A percentile compares a stretch with the other conserved stretches of the same genome.
Evolutionary conservation across 2,113 vertebrate genomes (phyloP).

Genomic region (Prolemur simus): DNA sequence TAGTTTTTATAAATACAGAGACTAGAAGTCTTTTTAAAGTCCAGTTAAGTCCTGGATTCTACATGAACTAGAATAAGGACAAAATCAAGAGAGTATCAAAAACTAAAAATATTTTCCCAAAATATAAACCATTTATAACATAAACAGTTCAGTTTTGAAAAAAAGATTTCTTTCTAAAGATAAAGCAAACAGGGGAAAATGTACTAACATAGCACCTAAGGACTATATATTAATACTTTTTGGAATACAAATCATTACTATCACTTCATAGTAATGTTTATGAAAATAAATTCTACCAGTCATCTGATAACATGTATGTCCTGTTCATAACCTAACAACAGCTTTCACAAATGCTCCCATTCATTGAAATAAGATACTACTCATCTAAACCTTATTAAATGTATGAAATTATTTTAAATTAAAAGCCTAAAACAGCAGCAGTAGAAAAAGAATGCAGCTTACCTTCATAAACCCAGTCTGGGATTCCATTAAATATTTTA

Average conservation of each 20-base stretch:
- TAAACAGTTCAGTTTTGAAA: background rate
- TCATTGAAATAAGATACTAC: background rate
- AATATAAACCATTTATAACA: background rate
- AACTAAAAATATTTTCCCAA: background rate
- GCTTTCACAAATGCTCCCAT: conserved; percentile 38
- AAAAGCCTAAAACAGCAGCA: background rate
- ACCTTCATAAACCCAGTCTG: conserved; percentile 99
- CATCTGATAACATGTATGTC: background rate
- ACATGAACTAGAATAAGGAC: background rate
- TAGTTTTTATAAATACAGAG: background rate
- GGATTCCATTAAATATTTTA: conserved; percentile 94
- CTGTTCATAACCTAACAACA: background rate
- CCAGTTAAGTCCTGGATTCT: background rate
- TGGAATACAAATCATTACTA: conserved; percentile 20
- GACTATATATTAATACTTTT: background rate
- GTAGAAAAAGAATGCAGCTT: conserved; percentile 53
- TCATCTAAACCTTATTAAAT: background rate
- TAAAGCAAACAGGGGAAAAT: conserved; percentile 2
- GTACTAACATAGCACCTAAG: background rate
- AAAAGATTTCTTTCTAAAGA: conserved; percentile 13
- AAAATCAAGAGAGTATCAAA: background rate
- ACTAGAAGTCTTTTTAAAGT: background rate
- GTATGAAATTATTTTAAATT: conserved; percentile 35
- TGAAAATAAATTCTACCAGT: conserved; percentile 22
- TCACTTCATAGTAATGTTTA: background rate